Evolutionary conservation across 1,140 invertebrate species (phyloP).

Genomic region (Myzus persicae): DNA sequence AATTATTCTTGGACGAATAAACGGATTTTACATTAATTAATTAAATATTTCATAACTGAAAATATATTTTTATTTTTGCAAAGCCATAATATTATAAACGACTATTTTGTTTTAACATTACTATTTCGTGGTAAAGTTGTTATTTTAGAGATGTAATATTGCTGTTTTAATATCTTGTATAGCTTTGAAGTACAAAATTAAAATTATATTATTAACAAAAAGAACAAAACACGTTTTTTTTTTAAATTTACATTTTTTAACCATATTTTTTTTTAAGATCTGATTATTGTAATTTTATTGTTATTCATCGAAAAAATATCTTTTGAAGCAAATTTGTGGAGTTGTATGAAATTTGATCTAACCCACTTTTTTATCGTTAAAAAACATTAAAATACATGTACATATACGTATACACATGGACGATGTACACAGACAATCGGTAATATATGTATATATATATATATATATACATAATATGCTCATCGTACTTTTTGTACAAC

Average conservation of each 20-base stretch:
- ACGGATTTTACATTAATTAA: not conserved
- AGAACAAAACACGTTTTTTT: not conserved
- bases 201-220: not conserved
- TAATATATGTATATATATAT: not conserved
- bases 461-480: not conserved
- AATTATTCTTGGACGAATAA: not conserved
- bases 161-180: not conserved
- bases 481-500: slow-evolving; percentile 15
- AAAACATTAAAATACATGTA: not conserved
- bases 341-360: not conserved
- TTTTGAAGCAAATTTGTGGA: not conserved
- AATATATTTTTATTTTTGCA: not conserved
- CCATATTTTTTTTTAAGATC: not conserved
- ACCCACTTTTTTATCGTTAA: not conserved
- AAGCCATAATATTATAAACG: not conserved
- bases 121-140: not conserved
- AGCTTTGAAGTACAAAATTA: not conserved
- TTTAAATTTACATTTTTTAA: no score
- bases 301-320: not conserved
- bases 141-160: not conserved
- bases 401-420: not conserved
- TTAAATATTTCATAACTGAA: not conserved
- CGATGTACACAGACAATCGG: not conserved
- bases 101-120: not conserved
- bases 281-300: not conserved